phyloP scores from a whole-genome alignment of 2,113 vertebrate species.

The Nansenia antarctica region DNA sequence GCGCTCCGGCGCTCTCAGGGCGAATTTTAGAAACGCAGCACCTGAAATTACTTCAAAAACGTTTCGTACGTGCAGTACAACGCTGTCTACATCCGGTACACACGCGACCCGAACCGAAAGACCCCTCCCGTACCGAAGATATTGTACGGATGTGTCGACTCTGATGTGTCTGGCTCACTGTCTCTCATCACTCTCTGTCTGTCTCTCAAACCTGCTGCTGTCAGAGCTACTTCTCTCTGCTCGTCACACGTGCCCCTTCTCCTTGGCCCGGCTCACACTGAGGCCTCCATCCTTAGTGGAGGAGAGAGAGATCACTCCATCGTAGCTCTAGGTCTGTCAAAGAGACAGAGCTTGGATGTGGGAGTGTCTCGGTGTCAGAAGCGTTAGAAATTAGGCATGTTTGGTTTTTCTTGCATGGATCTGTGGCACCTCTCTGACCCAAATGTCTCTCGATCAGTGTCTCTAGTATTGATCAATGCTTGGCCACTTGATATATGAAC shows the following conservation, averaged over 20 bases:
- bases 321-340: background rate
- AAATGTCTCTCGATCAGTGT: background rate
- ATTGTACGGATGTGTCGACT: conserved; percentile 14
- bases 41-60: no score
- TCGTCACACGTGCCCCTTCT: conserved; percentile 29
- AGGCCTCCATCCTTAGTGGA: conserved; percentile 17
- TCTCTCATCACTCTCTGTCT: background rate
- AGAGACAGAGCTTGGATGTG: background rate
- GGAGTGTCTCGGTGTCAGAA: background rate
- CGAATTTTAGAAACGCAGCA: no score
- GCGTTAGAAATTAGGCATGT: background rate
- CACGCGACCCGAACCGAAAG: no score
- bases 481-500: background rate
- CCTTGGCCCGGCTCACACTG: conserved; percentile 7
- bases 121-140: no score
- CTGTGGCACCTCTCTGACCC: conserved; percentile 1
- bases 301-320: background rate
- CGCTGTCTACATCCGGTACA: no score
- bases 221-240: conserved; percentile 29
- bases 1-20: no score
- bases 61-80: no score
- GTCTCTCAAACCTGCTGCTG: conserved; percentile 12
- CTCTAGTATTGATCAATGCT: background rate
- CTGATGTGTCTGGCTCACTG: background rate
- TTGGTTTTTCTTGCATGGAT: conserved; percentile 14